Conservation (phyloP, 1,140 invertebrate genomes). For the Spodoptera frugiperda region DNA sequence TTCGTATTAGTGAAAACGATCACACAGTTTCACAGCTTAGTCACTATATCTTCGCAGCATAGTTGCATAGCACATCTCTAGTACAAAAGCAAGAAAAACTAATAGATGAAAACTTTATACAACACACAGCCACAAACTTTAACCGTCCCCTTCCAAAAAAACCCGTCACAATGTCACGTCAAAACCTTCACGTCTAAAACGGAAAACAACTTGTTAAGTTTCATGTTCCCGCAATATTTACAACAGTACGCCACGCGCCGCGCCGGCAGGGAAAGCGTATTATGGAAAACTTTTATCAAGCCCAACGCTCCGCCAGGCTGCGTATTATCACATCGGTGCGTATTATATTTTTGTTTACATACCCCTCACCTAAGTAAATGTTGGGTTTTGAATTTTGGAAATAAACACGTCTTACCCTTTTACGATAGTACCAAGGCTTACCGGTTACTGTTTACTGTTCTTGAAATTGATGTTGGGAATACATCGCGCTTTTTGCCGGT, state of each 20-base stretch:
- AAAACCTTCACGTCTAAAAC: background rate
- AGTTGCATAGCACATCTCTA: no score
- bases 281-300: conserved; percentile 4
- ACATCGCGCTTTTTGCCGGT: background rate
- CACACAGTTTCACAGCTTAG: no score
- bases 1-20: no score
- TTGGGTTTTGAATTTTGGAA: conserved; percentile 24
- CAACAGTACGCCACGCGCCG: no score
- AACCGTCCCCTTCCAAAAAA: no score
- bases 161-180: background rate
- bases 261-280: background rate
- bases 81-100: no score
- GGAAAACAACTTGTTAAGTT: background rate
- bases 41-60: no score
- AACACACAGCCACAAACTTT: no score
- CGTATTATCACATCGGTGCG: conserved; percentile 20
- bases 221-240: conserved; percentile 11
- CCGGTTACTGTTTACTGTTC: conserved; percentile 17
- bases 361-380: conserved; percentile 27
- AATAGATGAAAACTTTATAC: no score
- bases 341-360: conserved; percentile 38
- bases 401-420: conserved; percentile 37
- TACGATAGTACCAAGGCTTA: conserved; percentile 18
- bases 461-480: conserved; percentile 33
- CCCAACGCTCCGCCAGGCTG: background rate